Base-by-base conservation (phyloP, 1,140 invertebrate species). In the Drosophila mauritiana region DNA sequence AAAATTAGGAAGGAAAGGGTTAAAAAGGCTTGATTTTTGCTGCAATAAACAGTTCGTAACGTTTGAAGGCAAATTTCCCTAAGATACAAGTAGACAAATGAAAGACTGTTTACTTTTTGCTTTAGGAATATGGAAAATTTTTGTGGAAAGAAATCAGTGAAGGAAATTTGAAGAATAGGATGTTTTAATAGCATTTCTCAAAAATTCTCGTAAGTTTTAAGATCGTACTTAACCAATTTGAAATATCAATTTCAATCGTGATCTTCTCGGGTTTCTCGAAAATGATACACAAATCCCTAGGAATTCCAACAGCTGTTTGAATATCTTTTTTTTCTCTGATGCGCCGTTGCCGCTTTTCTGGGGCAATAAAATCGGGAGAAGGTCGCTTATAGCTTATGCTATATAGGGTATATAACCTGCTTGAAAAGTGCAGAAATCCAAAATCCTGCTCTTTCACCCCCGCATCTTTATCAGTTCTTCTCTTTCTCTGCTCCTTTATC, bases 331-430 rank as follows among this genome's bases (percentile, higher is more conserved):
- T 31, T 31, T 45, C 6, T 8, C 12, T 5, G 37, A 39, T 17
- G 68, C 70, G 54, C 31, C 49, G 72, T 74, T 74, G 72, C 72
- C 72, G 34, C 34, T 43, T 56, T 75, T 75, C 68, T 46, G 40
- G 31, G 36, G 22, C n/a, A 49, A 62, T 48, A 65, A 65, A 51
- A 8, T 42, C 20, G 37, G 7, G 27, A 17, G 27, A 13, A 51
- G 34, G n/a, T 31, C 36, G 45, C 53, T 37, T 48, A 48, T 27
- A 31, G n/a, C 25, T 7, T 11, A 31, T 31, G 22, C 5, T 22
- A 20, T 45, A 45, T 22, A 31, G 31, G 34, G 17, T 12, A 7
- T 43, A 45, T 43, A 70, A 73, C 45, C 37, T 72, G 69, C 58
- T 36, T 12, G 20, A 57, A 37, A 40, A 49, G 42, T 72, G 55